Conservation (phyloP, 1,140 invertebrate genomes). For the Venustaconcha ellipsiformis region DNA sequence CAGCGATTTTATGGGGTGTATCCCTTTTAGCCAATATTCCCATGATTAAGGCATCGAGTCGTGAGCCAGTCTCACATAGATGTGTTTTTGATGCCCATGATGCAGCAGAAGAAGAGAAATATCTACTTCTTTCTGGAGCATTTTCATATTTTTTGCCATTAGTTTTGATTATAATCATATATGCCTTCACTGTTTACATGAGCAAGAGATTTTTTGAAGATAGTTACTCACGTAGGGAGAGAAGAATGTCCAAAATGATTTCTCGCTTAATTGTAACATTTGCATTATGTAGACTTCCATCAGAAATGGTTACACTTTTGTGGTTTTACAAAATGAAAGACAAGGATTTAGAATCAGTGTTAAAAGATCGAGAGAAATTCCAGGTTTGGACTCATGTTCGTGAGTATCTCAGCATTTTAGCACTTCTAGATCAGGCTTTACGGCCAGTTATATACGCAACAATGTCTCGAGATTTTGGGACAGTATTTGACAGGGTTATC, state of each 20-base stretch:
- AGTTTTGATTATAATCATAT: constrained; percentile 50
- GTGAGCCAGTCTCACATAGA: constrained; percentile 10
- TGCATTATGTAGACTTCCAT: constrained; percentile 52
- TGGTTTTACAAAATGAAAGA: constrained; percentile 39
- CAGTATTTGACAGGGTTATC: constrained; percentile 28
- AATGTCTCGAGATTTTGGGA: constrained; percentile 31
- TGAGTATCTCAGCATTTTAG: constrained; percentile 24
- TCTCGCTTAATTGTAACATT: constrained; percentile 49
- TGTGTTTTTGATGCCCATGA: constrained; percentile 27
- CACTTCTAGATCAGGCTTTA: constrained; percentile 27
- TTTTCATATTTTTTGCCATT: constrained; percentile 56
- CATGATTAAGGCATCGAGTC: constrained; percentile 18
- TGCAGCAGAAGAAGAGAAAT: constrained; percentile 27
- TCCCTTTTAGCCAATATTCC: constrained; percentile 38
- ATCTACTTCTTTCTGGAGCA: constrained; percentile 45
- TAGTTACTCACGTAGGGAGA: constrained; percentile 54
- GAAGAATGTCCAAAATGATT: constrained; percentile 54
- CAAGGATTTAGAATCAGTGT: constrained; percentile 9
- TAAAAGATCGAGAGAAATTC: constrained; percentile 25
- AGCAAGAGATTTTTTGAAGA: constrained; percentile 58
- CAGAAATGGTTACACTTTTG: constrained; percentile 43
- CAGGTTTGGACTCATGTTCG: constrained; percentile 24
- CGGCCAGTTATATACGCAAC: constrained; percentile 33
- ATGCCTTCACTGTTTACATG: constrained; percentile 51
- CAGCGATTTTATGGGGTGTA: constrained; percentile 34